Base-by-base conservation (phyloP, 2,797 vertebrate genomes). In the Craterocephalus amniculus region DNA sequence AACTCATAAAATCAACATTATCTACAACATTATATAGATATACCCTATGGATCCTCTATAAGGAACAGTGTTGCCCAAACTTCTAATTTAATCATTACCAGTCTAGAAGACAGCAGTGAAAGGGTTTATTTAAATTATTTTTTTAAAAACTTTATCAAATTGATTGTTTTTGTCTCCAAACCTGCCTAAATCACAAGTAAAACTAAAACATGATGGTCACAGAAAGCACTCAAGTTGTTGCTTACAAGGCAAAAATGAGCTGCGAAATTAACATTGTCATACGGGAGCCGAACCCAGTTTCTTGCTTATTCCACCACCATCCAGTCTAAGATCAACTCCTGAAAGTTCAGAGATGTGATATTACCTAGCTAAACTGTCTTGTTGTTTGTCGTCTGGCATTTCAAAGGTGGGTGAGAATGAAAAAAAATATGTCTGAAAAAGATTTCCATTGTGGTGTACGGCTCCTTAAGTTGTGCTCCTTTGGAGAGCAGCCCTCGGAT, bases 381-480 rank as follows among this genome's bases (percentile, higher is more conserved):
- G 9, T 34, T 38, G 16, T 70, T 63, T 22, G 0, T 5, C 18
- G 20, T n/a, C 27, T 27, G 6, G 10, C 18, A 51, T 51, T 58
- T 70, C 27, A 60, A 54, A 29, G 24, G 4, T 54, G 26, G 24
- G 1, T 54, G 26, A 54, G 10, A 6, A 6, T 45, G 6, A 45
- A 9, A 45, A 45, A 45, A 20, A 2, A 45, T 45, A n/a, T 20
- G 3, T 45, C 8, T 45, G 18, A n/a, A n/a, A n/a, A 16, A 45
- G 43, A 45, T 43, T 43, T 43, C 5, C 16, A 18, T 70, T 54
- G 1, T 16, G 29, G 6, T n/a, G 24, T n/a, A 58, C 3, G 10
- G 55, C 35, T 62, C 52, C 51, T 77, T 76, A 70, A 72, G 70
- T 27, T 43, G 12, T 67, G 60, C 52, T 38, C 31, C 18, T 57